Evolutionary conservation across 2,797 vertebrate genomes (phyloP).

Genomic region (Caiman crocodilus): DNA sequence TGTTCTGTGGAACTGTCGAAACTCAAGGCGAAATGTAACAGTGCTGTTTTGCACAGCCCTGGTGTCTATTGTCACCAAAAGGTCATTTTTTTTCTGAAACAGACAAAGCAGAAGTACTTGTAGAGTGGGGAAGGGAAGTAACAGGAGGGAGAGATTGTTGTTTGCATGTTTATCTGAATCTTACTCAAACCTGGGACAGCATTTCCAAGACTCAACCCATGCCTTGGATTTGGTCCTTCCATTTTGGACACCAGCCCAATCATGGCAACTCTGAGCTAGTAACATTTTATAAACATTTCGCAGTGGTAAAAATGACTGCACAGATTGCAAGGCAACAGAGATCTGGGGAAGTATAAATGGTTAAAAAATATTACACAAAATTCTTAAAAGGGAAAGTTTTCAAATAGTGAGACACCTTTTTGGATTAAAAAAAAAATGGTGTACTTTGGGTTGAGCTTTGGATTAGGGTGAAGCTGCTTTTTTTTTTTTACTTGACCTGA

Average conservation of each 20-base stretch:
- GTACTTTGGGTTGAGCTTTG: rapidly evolving
- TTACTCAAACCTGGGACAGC: rapidly evolving
- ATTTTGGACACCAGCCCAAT: slow-evolving; percentile 8
- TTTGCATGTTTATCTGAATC: neutral
- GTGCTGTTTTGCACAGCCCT: neutral
- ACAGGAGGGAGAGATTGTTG: neutral
- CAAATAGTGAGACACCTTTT: slow-evolving; percentile 4
- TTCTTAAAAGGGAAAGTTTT: neutral
- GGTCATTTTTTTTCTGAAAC: neutral
- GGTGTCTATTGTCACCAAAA: neutral
- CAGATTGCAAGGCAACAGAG: slow-evolving; percentile 9
- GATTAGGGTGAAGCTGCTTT: neutral
- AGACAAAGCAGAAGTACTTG: neutral
- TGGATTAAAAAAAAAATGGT: neutral
- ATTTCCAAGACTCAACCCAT: neutral
- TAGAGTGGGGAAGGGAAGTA: neutral
- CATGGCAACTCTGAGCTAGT: slow-evolving; percentile 54
- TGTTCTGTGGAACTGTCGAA: no score
- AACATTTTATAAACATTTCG: slow-evolving; percentile 56
- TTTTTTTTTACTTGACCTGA: neutral
- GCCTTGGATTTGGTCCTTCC: slow-evolving; percentile 15
- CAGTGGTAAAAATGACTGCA: slow-evolving; percentile 41
- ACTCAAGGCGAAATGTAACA: no score
- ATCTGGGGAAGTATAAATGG: slow-evolving; percentile 49
- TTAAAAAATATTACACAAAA: slow-evolving; percentile 7